Percentiles rank a stretch among this genome's conserved stretches.
These are phyloP conservation scores for Diorhabda carinulata DNA, from an alignment of 1,140 invertebrate genomes.

Conservation along the genomic window DNA sequence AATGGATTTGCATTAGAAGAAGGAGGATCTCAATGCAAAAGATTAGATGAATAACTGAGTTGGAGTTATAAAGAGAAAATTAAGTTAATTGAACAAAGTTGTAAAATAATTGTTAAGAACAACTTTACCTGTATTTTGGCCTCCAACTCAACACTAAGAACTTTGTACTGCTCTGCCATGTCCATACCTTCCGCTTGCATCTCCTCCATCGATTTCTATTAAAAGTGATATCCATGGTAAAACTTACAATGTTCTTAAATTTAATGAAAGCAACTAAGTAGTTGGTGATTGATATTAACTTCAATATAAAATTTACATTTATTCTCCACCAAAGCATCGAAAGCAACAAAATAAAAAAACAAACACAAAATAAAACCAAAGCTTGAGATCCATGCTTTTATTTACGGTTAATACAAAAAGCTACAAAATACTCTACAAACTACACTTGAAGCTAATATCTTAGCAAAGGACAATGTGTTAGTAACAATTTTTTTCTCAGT, in stretches of 20 bases:
- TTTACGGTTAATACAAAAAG: not conserved
- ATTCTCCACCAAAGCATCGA: constrained; percentile 1
- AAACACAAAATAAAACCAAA: constrained; percentile 3
- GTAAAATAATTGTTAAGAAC: too few species aligned
- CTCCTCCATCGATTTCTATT: constrained; percentile 34
- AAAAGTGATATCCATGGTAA: constrained; percentile 21
- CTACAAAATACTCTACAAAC: constrained; percentile 1
- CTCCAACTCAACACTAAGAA: constrained; percentile 38
- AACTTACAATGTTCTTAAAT: too few species aligned
- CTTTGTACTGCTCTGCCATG: constrained; percentile 40
- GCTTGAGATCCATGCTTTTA: not conserved
- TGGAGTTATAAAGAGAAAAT: too few species aligned
- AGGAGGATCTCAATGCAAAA: too few species aligned
- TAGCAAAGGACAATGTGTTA: not conserved
- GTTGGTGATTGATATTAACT: too few species aligned
- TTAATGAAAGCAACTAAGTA: too few species aligned
- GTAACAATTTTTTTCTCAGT: not conserved
- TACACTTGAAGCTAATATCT: not conserved
- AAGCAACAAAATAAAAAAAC: not conserved
- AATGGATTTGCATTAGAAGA: too few species aligned
- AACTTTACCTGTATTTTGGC: constrained; percentile 40
- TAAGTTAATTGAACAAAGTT: too few species aligned
- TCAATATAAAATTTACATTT: too few species aligned
- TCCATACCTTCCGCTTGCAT: constrained; percentile 20
- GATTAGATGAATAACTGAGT: too few species aligned